phyloP scores from a whole-genome alignment of 2,797 vertebrate genomes.

The Otus scops region DNA sequence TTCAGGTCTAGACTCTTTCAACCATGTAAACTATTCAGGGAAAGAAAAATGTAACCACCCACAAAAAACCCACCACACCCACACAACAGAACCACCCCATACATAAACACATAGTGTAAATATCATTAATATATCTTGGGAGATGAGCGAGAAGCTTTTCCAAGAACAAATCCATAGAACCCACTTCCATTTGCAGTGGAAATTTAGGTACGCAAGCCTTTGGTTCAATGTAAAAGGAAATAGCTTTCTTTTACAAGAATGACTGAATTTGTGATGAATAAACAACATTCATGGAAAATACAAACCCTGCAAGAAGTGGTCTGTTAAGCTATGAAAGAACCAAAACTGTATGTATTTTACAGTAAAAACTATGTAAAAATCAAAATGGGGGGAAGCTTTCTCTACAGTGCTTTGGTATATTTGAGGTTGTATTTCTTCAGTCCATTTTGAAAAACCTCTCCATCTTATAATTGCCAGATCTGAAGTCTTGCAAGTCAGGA shows the following conservation, averaged over 20 bases:
- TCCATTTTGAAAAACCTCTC: background rate
- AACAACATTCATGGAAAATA: background rate
- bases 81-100: background rate
- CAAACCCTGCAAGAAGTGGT: fast-evolving
- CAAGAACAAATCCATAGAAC: background rate
- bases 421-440: background rate
- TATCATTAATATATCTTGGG: background rate
- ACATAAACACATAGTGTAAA: background rate
- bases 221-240: background rate
- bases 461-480: background rate
- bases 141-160: background rate
- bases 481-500: background rate
- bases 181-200: background rate
- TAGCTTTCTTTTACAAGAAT: background rate
- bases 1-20: background rate
- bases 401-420: background rate
- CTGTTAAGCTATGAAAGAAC: background rate
- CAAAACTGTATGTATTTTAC: background rate
- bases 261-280: background rate
- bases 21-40: background rate
- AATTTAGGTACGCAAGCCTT: background rate
- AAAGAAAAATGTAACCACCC: background rate
- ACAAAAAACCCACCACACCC: background rate
- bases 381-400: fast-evolving
- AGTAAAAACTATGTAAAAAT: background rate